Conservation (phyloP, 2,797 vertebrate species). For the Brachyrhaphis roseni region DNA sequence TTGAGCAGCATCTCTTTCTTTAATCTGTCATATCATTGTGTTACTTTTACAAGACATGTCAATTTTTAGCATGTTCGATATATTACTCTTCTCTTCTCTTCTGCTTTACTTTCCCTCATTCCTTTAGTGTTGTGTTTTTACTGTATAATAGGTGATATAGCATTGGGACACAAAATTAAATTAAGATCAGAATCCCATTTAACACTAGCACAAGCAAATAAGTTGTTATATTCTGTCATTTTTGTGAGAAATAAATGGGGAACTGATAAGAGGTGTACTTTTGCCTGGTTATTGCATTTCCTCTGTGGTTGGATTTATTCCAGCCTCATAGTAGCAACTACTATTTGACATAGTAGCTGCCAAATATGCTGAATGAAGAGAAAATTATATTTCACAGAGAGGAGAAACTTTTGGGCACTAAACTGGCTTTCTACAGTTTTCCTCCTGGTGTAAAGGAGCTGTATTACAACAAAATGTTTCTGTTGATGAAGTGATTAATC, state of each 20-base stretch:
- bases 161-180: conserved; percentile 34
- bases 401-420: conserved; percentile 18
- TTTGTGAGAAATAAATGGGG: conserved; percentile 30
- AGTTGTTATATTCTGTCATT: conserved; percentile 43
- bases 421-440: conserved; percentile 9
- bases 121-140: not conserved
- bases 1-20: conserved; percentile 15
- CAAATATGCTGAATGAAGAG: conserved; percentile 22
- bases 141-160: conserved; percentile 33
- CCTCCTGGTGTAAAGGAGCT: conserved; percentile 24
- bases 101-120: not conserved
- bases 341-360: conserved; percentile 14
- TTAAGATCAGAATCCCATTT: conserved; percentile 44
- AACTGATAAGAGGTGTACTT: conserved; percentile 42
- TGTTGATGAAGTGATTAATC: not conserved
- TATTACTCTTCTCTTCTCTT: not conserved
- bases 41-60: conserved; percentile 11
- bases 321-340: conserved; percentile 38
- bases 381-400: conserved; percentile 31
- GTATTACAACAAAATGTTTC: not conserved
- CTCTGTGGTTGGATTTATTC: conserved; percentile 32
- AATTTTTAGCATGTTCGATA: conserved; percentile 5
- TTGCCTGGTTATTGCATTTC: conserved; percentile 43
- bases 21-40: conserved; percentile 10
- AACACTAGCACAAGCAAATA: conserved; percentile 38